Evolutionary conservation across 1,140 invertebrate genomes (phyloP).

Genomic region (Sycophila sp.): DNA sequence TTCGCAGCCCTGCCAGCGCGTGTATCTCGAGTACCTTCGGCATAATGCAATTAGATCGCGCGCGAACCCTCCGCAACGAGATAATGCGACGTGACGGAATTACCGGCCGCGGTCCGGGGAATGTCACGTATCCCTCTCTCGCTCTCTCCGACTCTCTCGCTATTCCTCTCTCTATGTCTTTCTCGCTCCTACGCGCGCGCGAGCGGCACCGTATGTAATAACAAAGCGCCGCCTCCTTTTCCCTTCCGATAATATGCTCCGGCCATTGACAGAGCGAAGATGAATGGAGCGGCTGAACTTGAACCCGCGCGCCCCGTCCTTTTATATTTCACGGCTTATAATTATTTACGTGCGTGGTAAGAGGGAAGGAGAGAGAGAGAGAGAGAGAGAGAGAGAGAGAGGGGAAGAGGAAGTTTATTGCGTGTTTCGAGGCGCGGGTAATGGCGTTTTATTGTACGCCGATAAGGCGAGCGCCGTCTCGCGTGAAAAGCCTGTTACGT

Average conservation of each 20-base stretch:
- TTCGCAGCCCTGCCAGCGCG: neutral
- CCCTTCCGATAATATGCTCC: neutral
- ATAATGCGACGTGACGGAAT: constrained; percentile 28
- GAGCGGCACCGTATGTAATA: no score
- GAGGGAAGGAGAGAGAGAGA: no score
- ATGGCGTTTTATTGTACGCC: neutral
- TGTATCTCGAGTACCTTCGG: constrained; percentile 1
- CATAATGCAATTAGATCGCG: constrained; percentile 31
- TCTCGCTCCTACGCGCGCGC: no score
- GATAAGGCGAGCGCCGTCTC: neutral
- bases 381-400: no score
- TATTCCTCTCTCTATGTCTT: no score
- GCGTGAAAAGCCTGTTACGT: no score
- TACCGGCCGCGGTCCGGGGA: constrained; percentile 8
- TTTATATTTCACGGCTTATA: neutral
- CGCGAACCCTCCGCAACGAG: constrained; percentile 8
- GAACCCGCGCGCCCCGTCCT: neutral
- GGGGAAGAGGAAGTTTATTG: constrained; percentile 19
- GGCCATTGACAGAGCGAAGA: constrained; percentile 5
- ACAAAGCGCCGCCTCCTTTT: neutral
- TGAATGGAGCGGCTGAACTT: constrained; percentile 9
- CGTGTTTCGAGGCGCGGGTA: neutral
- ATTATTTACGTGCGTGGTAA: neutral
- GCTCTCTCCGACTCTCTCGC: no score
- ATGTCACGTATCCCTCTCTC: neutral